These are phyloP conservation scores for Diogma glabrata DNA, from an alignment of 2,888 invertebrate species.

Conservation along the genomic window DNA sequence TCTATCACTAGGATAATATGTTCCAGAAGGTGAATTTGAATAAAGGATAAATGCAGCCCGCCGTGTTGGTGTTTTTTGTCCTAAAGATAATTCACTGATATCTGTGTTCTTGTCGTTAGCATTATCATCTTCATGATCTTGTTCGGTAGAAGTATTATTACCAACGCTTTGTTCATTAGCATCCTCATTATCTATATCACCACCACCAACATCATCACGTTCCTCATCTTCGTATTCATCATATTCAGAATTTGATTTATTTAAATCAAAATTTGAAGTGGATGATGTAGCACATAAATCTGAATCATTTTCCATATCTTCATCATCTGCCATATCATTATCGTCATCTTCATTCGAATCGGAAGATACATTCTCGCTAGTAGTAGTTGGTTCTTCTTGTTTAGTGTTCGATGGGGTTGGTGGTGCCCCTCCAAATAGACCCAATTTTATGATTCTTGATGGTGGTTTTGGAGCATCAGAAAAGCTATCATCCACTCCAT, in stretches of 20 bases:
- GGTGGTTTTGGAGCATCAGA: no score
- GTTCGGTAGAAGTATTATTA: constrained; percentile 13
- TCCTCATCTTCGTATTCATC: constrained; percentile 17
- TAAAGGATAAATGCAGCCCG: no score
- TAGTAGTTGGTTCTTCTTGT: neutral
- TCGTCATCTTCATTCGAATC: constrained; percentile 12
- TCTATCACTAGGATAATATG: no score
- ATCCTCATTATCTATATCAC: constrained; percentile 13
- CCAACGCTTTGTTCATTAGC: constrained; percentile 16
- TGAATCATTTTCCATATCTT: neutral
- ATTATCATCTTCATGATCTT: constrained; percentile 18
- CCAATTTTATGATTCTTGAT: constrained; percentile 22
- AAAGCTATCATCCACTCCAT: constrained; percentile 25
- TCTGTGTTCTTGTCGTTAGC: constrained; percentile 11
- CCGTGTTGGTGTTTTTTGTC: no score
- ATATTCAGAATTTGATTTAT: constrained; percentile 17
- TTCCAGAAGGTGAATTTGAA: no score
- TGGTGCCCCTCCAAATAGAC: constrained; percentile 22
- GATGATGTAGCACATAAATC: neutral
- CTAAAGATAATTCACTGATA: no score
- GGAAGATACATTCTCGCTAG: constrained; percentile 5
- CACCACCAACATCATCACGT: constrained; percentile 16
- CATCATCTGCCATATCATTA: constrained; percentile 16
- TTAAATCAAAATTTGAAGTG: constrained; percentile 4
- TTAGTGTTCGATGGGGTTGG: constrained; percentile 9